Evolutionary conservation across 2,113 vertebrate genomes (phyloP), one percentile per base, ranked within the genome.

Genomic region (Mirza zaza): DNA sequence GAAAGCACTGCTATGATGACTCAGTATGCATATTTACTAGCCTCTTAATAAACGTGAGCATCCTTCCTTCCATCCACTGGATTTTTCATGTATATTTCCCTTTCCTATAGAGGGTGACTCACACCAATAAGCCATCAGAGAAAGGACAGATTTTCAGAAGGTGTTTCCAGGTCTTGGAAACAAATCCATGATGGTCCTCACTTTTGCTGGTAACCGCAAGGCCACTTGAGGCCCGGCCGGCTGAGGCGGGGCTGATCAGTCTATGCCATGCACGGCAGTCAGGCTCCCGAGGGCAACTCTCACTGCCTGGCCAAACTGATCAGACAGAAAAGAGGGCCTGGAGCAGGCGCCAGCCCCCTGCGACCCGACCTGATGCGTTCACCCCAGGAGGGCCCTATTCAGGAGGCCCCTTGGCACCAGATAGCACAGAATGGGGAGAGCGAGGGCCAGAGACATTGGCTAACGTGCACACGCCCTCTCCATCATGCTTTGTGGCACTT

Each of bases 271-370:
- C 45, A 45, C 9, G 8, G 48, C 48, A 1, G 34, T 18, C 8
- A 2, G 59, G 13, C 29, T 36, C 50, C 17, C 63, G 17, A 4
- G 9, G 73, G 27, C 0, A 17, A 32, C 36, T 61, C 29, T 27
- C 25, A 29, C 11, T 15, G 45, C 0, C 0, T 14, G 23, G 9
- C 39, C 65, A 32, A 0, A 9, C 17, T 5, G 71, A 25, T 63
- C 27, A 52, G 71, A 32, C 91, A 50, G 8, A 73, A 50, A 59
- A 59, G 32, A 18, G 34, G 34, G 7, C 17, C 20, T 14, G 7
- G 80, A 45, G 77, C 29, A 34, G 36, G 48, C 2, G 7, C 68
- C 1, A 50, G 70, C 42, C 1, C n/a, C 32, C 48, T 25, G 6
- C 13, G n/a, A 59, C 13, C 13, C 55, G 21, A 70, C n/a, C 14